Conservation (phyloP, 2,797 vertebrate species). For the Huso huso region DNA sequence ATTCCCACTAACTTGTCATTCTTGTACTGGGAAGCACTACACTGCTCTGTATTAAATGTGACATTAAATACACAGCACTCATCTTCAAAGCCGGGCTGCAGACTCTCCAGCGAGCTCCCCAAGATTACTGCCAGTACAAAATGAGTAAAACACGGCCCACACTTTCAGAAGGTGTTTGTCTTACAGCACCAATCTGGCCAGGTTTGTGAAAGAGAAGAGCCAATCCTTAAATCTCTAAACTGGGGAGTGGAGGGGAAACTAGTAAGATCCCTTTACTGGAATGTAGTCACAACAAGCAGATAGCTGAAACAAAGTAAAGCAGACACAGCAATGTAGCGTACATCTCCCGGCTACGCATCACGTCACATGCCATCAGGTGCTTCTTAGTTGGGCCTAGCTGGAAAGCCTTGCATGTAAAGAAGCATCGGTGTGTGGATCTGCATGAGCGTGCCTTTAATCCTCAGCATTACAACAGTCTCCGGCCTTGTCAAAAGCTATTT, state of each 20-base stretch:
- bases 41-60: conserved; percentile 14
- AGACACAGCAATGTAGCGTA: too few species aligned
- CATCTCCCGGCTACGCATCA: too few species aligned
- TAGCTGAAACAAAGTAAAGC: conserved; percentile 15
- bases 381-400: too few species aligned
- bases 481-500: too few species aligned
- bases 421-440: too few species aligned
- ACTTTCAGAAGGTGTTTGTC: conserved; percentile 25
- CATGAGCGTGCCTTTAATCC: too few species aligned
- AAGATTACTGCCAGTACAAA: conserved; percentile 18
- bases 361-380: too few species aligned
- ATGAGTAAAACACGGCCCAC: background rate
- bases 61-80: conserved; percentile 12
- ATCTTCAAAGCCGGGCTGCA: conserved; percentile 31
- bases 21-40: background rate
- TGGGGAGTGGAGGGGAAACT: conserved; percentile 26
- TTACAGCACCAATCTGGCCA: conserved; percentile 43
- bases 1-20: conserved; percentile 8
- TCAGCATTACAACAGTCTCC: too few species aligned
- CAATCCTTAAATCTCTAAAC: conserved; percentile 34
- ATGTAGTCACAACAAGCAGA: conserved; percentile 18
- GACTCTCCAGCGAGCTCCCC: conserved; percentile 24
- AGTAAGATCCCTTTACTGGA: conserved; percentile 26
- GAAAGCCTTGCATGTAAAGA: too few species aligned
- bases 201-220: conserved; percentile 27